These are phyloP conservation scores for Rhegmatorhina hoffmannsi DNA, from an alignment of 2,113 vertebrate genomes.

Conservation along the genomic window DNA sequence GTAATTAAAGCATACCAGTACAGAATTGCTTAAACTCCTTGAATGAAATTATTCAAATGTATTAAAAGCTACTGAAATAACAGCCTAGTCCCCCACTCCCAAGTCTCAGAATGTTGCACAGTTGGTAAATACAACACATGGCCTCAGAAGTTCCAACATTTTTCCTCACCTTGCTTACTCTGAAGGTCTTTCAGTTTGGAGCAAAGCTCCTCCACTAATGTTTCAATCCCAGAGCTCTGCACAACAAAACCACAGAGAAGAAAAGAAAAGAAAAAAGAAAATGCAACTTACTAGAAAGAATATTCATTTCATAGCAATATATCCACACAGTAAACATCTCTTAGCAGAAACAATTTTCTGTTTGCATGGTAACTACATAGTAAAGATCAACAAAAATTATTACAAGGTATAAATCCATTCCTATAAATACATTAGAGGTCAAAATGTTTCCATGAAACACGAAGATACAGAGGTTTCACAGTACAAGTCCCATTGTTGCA, in stretches of 20 bases:
- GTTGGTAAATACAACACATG: background rate
- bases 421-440: background rate
- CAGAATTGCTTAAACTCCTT: background rate
- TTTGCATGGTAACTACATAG: background rate
- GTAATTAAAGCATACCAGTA: background rate
- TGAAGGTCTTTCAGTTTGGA: conserved; percentile 97
- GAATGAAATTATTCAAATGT: background rate
- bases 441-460: background rate
- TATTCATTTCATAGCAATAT: background rate
- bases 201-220: conserved; percentile 98
- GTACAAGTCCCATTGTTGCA: background rate
- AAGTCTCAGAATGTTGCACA: background rate
- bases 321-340: background rate
- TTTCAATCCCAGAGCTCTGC: conserved; percentile 98
- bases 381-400: background rate
- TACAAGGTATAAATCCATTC: background rate
- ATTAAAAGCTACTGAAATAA: background rate
- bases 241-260: background rate
- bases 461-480: background rate
- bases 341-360: background rate
- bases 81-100: background rate
- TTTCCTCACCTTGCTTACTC: conserved; percentile 91
- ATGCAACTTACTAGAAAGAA: background rate
- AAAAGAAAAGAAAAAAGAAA: background rate
- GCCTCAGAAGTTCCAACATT: background rate